Base-by-base conservation (phyloP, 2,797 vertebrate genomes). In the Onychomys leucogaster region DNA sequence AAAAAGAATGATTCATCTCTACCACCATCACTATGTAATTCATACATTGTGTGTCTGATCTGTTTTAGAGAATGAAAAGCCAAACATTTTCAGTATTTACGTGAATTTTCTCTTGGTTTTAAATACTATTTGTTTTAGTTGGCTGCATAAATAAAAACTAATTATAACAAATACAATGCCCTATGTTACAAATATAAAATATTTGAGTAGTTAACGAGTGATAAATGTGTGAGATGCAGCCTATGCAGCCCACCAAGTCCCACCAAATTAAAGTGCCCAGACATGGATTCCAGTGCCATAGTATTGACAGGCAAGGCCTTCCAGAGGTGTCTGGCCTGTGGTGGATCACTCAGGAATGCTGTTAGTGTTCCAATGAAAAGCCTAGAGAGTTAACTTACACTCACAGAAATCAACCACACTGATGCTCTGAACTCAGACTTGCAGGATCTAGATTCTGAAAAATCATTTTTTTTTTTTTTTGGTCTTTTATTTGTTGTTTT, bases 61-160 rank as follows among this genome's bases (percentile, higher is more conserved):
- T 87, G 57, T 71, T 91, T 97, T 90, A 63, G 49, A 92, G 29
- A 73, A 76, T 23, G 55, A 93, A 78, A 49, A 96, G 57, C 80
- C 65, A 87, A 88, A 69, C 1, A 57, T 81, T 80, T 49, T 95
- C 43, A 90, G 61, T 85, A 49, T 69, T 82, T 63, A 55, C 52
- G 43, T 89, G 85, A 43, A 89, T 87, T 94, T 96, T 82, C 46
- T 89, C 61, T 95, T 21, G 25, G 23, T 13, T 87, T 90, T 90
- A 87, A 83, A 86, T 92, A 83, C 55, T 80, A 23, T 85, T 69
- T 89, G 94, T 76, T 89, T 91, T 69, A 93, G 37, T 88, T 94
- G 63, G 12, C 67, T 81, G 8, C 87, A 34, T 73, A 96, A 69
- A 23, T 92, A 2, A 91, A 75, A 96, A 82, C 81, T 21, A 46